phyloP scores from a whole-genome alignment of 2,888 invertebrate genomes.

The Rhyacophila evoluta region DNA sequence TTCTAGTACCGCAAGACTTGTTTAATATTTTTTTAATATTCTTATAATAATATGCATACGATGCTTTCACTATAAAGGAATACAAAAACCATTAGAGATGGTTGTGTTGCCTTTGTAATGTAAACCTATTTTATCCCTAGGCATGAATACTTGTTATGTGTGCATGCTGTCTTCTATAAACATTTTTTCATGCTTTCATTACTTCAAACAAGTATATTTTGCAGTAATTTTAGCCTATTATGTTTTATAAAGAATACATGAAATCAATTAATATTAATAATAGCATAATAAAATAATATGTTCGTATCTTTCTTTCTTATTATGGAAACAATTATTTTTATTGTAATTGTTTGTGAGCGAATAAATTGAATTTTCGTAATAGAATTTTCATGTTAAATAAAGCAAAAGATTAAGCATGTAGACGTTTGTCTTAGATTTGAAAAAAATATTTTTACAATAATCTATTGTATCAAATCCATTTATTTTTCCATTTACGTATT shows the following conservation, averaged over 20 bases:
- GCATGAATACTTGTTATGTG: neutral
- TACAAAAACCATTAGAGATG: neutral
- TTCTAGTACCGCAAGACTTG: neutral
- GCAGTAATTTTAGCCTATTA: neutral
- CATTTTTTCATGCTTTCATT: neutral
- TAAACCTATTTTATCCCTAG: neutral
- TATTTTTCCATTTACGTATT: too few species aligned
- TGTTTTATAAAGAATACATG: neutral
- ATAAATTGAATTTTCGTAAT: too few species aligned
- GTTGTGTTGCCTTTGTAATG: conserved; percentile 11
- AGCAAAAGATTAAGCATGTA: too few species aligned
- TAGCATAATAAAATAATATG: too few species aligned
- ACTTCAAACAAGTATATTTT: neutral
- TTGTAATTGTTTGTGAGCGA: too few species aligned
- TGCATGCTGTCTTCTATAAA: neutral
- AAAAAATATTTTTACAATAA: too few species aligned
- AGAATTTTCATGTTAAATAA: too few species aligned
- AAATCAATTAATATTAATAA: too few species aligned
- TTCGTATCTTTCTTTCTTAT: too few species aligned
- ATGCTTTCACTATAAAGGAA: neutral
- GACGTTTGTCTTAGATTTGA: too few species aligned
- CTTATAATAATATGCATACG: conserved; percentile 3
- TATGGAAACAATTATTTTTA: too few species aligned
- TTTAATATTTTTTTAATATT: conserved; percentile 6
- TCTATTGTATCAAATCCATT: too few species aligned